These are phyloP conservation scores for Oplegnathus fasciatus DNA, from an alignment of 2,113 vertebrate species.

Conservation along the genomic window DNA sequence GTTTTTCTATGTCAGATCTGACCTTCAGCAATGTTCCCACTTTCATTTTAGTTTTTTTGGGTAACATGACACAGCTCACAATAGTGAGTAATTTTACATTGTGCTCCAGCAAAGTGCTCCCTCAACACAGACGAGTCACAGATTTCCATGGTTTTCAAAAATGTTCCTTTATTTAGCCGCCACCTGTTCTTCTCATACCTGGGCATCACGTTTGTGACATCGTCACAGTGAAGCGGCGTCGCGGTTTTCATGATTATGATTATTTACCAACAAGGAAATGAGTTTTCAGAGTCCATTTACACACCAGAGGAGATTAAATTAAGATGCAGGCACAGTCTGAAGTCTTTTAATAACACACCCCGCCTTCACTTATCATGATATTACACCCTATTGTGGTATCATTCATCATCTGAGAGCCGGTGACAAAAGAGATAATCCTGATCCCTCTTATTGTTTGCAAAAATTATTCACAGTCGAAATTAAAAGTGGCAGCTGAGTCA, in stretches of 20 bases:
- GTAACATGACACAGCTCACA: background rate
- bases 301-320: constrained; percentile 54
- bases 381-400: constrained; percentile 21
- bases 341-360: constrained; percentile 53
- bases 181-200: constrained; percentile 32
- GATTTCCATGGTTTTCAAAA: constrained; percentile 4
- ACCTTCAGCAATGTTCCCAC: no score
- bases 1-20: background rate
- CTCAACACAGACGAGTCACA: background rate
- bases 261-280: constrained; percentile 63
- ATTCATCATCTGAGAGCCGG: constrained; percentile 17
- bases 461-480: constrained; percentile 43
- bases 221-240: background rate
- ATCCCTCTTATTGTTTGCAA: constrained; percentile 45
- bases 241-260: background rate
- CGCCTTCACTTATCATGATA: constrained; percentile 21
- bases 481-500: constrained; percentile 36
- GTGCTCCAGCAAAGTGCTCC: background rate
- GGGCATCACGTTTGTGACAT: constrained; percentile 16
- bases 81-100: background rate
- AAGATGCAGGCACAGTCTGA: constrained; percentile 32
- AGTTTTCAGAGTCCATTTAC: constrained; percentile 55
- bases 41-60: background rate
- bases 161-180: constrained; percentile 3
- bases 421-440: constrained; percentile 40